Conservation (phyloP, 2,113 vertebrate species). For the Pygoscelis antarcticus region DNA sequence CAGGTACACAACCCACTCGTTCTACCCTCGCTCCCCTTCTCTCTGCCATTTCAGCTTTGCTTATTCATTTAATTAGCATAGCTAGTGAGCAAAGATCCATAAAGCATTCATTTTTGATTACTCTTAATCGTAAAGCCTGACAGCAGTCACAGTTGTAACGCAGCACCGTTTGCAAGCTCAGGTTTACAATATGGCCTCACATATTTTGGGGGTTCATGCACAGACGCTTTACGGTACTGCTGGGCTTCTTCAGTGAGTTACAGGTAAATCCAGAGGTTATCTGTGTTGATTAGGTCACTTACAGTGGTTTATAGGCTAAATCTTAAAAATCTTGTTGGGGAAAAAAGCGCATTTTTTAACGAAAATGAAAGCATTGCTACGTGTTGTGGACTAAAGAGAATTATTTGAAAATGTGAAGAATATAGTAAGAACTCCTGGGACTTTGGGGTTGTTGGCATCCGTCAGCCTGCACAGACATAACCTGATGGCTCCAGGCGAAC, state of each 20-base stretch:
- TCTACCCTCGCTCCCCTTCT: background rate
- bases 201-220: background rate
- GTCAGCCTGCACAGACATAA: background rate
- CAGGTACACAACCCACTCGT: slow-evolving; percentile 72
- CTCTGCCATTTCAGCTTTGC: background rate
- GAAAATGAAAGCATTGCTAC: background rate
- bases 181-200: background rate
- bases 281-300: background rate
- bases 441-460: background rate
- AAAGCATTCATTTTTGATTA: fast-evolving
- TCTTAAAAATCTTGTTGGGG: background rate
- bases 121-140: background rate
- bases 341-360: background rate
- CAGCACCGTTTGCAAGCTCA: fast-evolving
- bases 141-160: fast-evolving
- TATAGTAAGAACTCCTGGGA: background rate
- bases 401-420: background rate
- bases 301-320: background rate
- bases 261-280: background rate
- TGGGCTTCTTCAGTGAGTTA: background rate
- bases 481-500: background rate
- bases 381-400: background rate
- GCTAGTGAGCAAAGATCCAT: background rate
- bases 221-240: background rate
- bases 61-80: fast-evolving